Conservation (phyloP, 2,888 invertebrate genomes). For the Diadegma fenestrale region DNA sequence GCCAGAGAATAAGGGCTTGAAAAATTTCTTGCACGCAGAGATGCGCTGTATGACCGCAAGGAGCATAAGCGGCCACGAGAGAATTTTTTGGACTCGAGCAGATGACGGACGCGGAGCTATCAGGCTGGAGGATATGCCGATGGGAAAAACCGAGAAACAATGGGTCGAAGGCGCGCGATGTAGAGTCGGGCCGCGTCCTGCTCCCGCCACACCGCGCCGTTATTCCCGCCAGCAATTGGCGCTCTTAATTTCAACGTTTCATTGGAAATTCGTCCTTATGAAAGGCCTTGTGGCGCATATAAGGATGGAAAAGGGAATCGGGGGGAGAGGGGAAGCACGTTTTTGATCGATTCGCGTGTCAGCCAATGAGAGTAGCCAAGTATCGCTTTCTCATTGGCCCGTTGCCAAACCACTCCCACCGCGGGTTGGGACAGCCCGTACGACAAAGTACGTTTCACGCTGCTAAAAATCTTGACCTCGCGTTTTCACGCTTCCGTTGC, state of each 20-base stretch:
- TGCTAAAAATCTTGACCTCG: constrained; percentile 43
- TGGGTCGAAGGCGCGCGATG: constrained; percentile 14
- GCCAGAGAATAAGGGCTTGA: too few relatives aligned
- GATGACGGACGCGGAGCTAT: too few relatives aligned
- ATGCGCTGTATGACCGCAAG: too few relatives aligned
- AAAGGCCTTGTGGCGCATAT: not conserved
- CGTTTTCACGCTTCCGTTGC: too few relatives aligned
- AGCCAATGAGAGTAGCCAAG: constrained; percentile 82
- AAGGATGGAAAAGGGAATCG: constrained; percentile 54
- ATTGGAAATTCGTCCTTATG: constrained; percentile 76
- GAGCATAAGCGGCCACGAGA: too few relatives aligned
- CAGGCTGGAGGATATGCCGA: too few relatives aligned
- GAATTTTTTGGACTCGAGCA: too few relatives aligned
- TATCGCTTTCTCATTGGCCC: constrained; percentile 81
- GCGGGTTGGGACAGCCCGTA: constrained; percentile 75
- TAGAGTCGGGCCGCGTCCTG: constrained; percentile 69
- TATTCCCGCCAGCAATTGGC: constrained; percentile 79
- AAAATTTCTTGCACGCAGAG: too few relatives aligned
- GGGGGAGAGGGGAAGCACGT: constrained; percentile 73
- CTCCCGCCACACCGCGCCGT: too few relatives aligned
- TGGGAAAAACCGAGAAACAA: too few relatives aligned
- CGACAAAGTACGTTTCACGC: constrained; percentile 64
- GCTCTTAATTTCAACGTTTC: constrained; percentile 74
- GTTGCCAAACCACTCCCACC: constrained; percentile 81
- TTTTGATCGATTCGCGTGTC: constrained; percentile 83